Base-by-base conservation (phyloP, 2,888 invertebrate species). In the Linnaemya vulpina region DNA sequence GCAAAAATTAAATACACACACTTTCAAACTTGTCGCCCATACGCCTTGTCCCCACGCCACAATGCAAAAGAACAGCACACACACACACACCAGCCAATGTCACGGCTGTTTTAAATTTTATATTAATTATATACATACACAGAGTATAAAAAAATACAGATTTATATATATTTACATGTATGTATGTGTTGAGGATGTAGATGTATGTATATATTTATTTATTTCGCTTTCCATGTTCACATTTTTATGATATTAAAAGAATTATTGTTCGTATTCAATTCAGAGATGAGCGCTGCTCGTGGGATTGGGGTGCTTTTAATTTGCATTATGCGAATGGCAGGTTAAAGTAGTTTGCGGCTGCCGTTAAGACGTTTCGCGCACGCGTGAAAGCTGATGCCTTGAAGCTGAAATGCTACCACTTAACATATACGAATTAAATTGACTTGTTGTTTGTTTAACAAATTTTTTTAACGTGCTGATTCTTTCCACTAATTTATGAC, bases 41-140 rank as follows among this genome's bases (percentile, higher is more conserved):
- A 1, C 40, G 38, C 49, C 13, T 1, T n/a, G n/a, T n/a, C 25
- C 49, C 10, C n/a, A 3, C 0, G 30, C 55, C 30, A 35, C 20
- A 76, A 35, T 1, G 25, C 38, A 55, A 49, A 58, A 67, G n/a
- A 55, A 67, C 49, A 67, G 35, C 46, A 65, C 43, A 30, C 67
- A 49, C 22, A n/a, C 68, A 67, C 30, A 35, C 58, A 38, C 22
- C 68, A 17, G 25, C 77, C 68, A 77, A 68, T 77, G 77, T 77
- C 77, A 77, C 38, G 77, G 77, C 38, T 68, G 67, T 68, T 68
- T 68, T 67, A 67, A 76, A 76, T 67, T 67, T 67, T 76, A 49
- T 76, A 76, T 67, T 76, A 67, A 76, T 76, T 67, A 38, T 67
- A 38, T 74, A 62, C 35, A 73, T 46, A 35, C 17, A 46, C 30